Conservation (phyloP, 2,797 vertebrate genomes). For the Alca torda region DNA sequence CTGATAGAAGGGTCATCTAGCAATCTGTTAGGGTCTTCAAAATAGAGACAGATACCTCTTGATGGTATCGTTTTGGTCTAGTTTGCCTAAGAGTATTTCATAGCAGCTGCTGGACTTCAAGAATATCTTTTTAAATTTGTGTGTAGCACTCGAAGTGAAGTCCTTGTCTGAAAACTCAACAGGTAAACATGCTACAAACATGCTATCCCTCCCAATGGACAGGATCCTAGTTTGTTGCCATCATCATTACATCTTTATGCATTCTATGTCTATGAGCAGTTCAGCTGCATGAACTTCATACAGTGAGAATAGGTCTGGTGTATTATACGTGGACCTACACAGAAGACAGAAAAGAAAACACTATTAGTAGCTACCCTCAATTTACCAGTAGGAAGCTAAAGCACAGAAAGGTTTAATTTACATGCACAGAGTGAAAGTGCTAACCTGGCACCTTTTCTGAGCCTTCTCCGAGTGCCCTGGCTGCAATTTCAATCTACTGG, state of each 20-base stretch:
- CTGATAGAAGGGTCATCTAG: background rate
- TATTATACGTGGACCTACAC: background rate
- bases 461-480: background rate
- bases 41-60: background rate
- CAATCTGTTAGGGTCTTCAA: background rate
- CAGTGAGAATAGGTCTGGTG: background rate
- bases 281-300: background rate
- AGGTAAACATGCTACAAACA: background rate
- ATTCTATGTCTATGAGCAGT: background rate
- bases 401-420: background rate
- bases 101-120: background rate
- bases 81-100: background rate
- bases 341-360: background rate
- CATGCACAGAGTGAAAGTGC: background rate
- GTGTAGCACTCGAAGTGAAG: background rate
- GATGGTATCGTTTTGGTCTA: background rate
- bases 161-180: background rate
- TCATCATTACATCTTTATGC: background rate
- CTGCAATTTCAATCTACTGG: background rate
- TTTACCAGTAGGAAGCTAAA: background rate
- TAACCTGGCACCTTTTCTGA: background rate
- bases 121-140: background rate
- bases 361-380: background rate
- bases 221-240: background rate
- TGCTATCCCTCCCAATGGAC: background rate